These are phyloP conservation scores for Neolamprologus devosi DNA, from an alignment of 2,113 vertebrate genomes.

Conservation along the genomic window DNA sequence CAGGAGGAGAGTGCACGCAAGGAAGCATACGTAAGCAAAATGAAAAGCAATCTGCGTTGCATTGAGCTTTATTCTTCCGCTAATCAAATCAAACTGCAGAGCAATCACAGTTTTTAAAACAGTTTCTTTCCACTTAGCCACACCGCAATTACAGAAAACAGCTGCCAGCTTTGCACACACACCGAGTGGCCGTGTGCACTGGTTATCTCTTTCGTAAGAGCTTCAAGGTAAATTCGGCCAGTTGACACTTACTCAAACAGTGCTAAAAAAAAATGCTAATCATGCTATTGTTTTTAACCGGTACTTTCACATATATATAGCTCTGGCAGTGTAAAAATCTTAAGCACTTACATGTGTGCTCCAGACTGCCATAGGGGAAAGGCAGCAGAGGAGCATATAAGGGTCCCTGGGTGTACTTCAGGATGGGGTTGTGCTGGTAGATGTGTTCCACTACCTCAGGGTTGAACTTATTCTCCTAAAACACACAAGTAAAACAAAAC, in stretches of 20 bases:
- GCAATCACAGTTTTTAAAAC: background rate
- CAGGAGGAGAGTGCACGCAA: background rate
- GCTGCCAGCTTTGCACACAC: background rate
- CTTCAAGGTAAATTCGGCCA: background rate
- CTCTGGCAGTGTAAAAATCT: background rate
- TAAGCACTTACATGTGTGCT: conserved; percentile 78
- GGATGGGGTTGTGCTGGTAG: conserved; percentile 88
- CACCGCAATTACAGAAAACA: background rate
- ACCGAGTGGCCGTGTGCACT: background rate
- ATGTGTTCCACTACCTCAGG: conserved; percentile 89
- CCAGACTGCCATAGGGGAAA: conserved; percentile 82
- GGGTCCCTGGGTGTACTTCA: conserved; percentile 86
- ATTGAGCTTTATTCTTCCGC: background rate
- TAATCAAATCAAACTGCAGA: background rate
- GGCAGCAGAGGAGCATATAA: conserved; percentile 91
- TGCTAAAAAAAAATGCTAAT: background rate
- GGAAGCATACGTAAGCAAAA: background rate
- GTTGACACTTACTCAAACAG: background rate
- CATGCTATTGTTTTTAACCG: background rate
- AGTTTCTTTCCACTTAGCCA: background rate
- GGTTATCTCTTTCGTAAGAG: background rate
- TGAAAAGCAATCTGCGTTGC: background rate
- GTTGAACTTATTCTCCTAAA: conserved; percentile 83
- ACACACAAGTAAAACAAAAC: background rate
- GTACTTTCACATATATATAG: background rate